Percentiles rank a stretch among this genome's conserved stretches.
These are phyloP conservation scores for Bryconaethiops microstoma DNA, from an alignment of 2,797 vertebrate species.

Conservation along the genomic window DNA sequence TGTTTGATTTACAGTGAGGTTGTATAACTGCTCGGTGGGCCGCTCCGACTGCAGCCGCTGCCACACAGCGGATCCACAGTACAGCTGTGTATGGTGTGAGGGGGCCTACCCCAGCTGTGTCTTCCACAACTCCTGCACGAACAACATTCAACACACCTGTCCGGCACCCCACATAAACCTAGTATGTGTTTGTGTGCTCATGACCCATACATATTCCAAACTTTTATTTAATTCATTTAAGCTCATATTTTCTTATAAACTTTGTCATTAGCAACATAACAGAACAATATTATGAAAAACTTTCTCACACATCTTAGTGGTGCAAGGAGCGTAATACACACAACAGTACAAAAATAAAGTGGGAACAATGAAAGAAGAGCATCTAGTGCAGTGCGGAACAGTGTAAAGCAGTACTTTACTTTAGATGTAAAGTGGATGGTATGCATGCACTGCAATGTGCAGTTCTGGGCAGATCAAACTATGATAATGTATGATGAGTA, in stretches of 20 bases:
- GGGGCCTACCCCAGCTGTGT: conserved; percentile 81
- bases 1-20: conserved; percentile 78
- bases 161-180: conserved; percentile 91
- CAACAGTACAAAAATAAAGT: neutral
- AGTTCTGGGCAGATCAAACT: no score
- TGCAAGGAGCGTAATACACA: no score
- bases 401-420: no score
- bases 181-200: conserved; percentile 71
- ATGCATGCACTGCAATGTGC: no score
- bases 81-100: conserved; percentile 92
- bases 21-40: conserved; percentile 97
- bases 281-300: no score
- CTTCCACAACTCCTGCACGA: conserved; percentile 83
- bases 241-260: no score
- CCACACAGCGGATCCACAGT: conserved; percentile 86
- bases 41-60: conserved; percentile 93
- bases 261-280: no score
- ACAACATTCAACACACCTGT: conserved; percentile 83
- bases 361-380: neutral
- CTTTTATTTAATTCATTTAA: neutral
- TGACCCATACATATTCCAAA: neutral
- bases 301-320: no score
- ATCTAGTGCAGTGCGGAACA: neutral
- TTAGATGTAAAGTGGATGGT: no score
- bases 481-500: neutral